Base-by-base conservation (phyloP, 2,113 vertebrate species). In the Pelusios castaneus region DNA sequence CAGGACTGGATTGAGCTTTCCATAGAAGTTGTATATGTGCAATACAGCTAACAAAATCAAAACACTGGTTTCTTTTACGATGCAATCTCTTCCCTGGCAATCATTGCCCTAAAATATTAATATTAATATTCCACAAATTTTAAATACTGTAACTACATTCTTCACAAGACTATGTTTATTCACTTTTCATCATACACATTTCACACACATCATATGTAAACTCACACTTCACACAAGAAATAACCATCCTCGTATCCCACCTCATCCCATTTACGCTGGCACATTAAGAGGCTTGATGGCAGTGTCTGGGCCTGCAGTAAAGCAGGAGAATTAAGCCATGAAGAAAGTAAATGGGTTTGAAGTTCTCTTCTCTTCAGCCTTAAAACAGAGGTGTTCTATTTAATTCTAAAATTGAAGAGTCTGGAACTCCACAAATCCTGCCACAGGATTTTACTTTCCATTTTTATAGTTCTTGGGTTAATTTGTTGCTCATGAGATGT, bases 11-110 rank as follows among this genome's bases (percentile, higher is more conserved):
- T 91, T 89, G 84, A 63, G 63, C 81, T 95, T 95, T 95, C 92
- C 89, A 29, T 70, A 47, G 80, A 89, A 87, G 70, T 49, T 90
- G 86, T 88, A 58, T 1, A 1, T 87, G 77, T 58, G 85, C 91
- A 85, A 76, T 89, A 4, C 91, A 90, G 88, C 52, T 90, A 91
- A 93, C 95, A 31, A 94, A 92, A 93, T 79, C 86, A 90, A 34
- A 79, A 63, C 60, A 1, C 22, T 8, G 31, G 34, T 92, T 9
- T 49, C 73, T 95, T 76, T 73, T 22, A 5, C n/a, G 1, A 0
- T 6, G 82, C 67, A 55, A 8, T 25, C n/a, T 73, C 25, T 2
- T 75, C 34, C 54, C 41, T 16, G 0, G 43, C 81, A 29, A 41
- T 77, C 80, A 63, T 43, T 43, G 24, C 10, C 38, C 25, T 75